Evolutionary conservation across 2,888 invertebrate species (phyloP), one percentile per base, ranked within the genome.

Genomic region (Pristionchus fissidentatus): DNA sequence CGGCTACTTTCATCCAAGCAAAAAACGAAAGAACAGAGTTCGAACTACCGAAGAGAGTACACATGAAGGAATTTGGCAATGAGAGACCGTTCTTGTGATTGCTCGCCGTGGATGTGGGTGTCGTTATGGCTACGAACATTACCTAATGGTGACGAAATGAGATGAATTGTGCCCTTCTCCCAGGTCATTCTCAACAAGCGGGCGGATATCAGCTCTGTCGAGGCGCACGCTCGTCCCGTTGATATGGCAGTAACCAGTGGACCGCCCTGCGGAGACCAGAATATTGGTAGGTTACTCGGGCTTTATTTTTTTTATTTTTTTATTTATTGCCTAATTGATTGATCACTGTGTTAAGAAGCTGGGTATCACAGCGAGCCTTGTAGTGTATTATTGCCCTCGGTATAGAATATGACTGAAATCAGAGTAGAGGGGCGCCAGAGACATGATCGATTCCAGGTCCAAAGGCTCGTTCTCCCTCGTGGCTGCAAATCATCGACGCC

Each of bases 141-240:
- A n/a, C n/a, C n/a, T n/a, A n/a, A n/a, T n/a, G n/a, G n/a, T n/a
- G n/a, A n/a, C n/a, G n/a, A n/a, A n/a, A n/a, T n/a, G n/a, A n/a
- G n/a, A 38, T 19, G n/a, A 19, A 57, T 10, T 3, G 32, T 3
- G 35, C 29, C 29, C 15, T 19, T n/a, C 7, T n/a, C 75, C 10
- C 78, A 89, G 89, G 87, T 88, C 19, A 60, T 89, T 38, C 85
- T 89, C 26, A 88, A 88, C 83, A 89, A 88, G 78, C 85, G 85
- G 22, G 86, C 85, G 19, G 77, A 75, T 41, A 86, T 89, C 35
- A 73, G 80, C 8, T 70, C 86, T 32, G 86, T 86, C 13, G 85
- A 84, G 41, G 87, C 86, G 1, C 88, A 87, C 60, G 84, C 73
- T 22, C 85, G 88, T 19, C 89, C 89, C 7, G 62, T 89, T 1